Percentiles rank a stretch among this genome's conserved stretches.
Conservation (phyloP, 2,888 invertebrate genomes). For the Pammene fasciana region DNA sequence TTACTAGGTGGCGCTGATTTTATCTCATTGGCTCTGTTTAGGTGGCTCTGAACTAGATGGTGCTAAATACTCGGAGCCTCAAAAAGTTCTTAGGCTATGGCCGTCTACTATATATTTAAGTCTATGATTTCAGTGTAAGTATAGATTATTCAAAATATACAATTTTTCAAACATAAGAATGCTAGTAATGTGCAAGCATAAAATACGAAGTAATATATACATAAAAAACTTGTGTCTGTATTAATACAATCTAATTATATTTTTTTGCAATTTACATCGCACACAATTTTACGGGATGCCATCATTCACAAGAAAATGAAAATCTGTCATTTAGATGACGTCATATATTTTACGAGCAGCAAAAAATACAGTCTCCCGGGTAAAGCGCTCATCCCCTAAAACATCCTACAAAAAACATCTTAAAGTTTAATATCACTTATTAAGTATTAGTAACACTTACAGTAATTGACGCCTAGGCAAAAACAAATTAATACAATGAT, state of each 20-base stretch:
- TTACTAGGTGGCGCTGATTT: too few relatives aligned
- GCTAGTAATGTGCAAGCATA: too few relatives aligned
- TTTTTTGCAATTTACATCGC: not conserved
- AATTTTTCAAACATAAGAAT: too few relatives aligned
- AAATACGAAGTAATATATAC: too few relatives aligned
- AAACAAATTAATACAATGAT: not conserved
- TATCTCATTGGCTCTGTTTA: too few relatives aligned
- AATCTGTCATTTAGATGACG: slow-evolving; percentile 10
- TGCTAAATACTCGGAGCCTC: too few relatives aligned
- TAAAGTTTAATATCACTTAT: slow-evolving; percentile 33
- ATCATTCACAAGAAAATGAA: slow-evolving; percentile 10
- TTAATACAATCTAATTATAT: not conserved
- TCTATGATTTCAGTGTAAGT: too few relatives aligned
- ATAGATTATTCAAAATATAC: too few relatives aligned
- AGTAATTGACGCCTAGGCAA: not conserved
- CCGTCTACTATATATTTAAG: too few relatives aligned
- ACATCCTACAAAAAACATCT: slow-evolving; percentile 16
- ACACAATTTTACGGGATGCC: not conserved
- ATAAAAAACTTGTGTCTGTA: too few relatives aligned
- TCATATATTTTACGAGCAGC: slow-evolving; percentile 4
- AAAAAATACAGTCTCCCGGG: slow-evolving; percentile 9
- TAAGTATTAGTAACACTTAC: slow-evolving; percentile 6
- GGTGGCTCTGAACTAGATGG: too few relatives aligned
- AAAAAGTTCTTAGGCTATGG: too few relatives aligned
- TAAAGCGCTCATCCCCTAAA: slow-evolving; percentile 10